Evolutionary conservation across 2,113 vertebrate genomes (phyloP).

Genomic region (Saccopteryx leptura): DNA sequence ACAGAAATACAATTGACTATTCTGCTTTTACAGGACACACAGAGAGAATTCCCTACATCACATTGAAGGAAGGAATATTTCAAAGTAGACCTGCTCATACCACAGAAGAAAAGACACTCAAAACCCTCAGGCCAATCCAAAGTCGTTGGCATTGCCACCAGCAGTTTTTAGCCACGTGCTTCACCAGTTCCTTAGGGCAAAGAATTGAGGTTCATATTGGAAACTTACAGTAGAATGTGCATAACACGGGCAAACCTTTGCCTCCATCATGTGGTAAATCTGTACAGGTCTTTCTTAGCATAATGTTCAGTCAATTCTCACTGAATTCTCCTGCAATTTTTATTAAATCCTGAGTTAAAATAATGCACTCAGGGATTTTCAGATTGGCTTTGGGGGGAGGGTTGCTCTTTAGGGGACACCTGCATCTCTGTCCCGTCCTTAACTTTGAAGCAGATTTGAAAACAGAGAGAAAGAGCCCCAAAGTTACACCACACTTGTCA

Average conservation of each 20-base stretch:
- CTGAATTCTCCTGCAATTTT: neutral
- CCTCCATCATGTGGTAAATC: neutral
- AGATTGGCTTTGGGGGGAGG: neutral
- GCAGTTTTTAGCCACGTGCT: neutral
- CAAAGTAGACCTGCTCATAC: neutral
- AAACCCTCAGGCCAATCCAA: neutral
- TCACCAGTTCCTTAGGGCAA: neutral
- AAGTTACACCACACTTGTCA: neutral
- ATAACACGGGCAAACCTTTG: neutral
- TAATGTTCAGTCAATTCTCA: neutral
- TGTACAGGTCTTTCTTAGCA: neutral
- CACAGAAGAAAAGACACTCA: neutral
- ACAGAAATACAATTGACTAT: neutral
- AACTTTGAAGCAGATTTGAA: constrained; percentile 7
- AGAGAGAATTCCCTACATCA: neutral
- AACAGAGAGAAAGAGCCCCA: neutral
- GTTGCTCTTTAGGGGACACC: neutral
- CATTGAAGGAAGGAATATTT: neutral
- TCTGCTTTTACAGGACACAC: neutral
- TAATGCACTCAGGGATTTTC: neutral
- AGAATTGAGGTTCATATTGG: neutral
- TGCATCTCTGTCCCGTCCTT: neutral
- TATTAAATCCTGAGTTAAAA: constrained; percentile 17
- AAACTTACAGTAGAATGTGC: neutral
- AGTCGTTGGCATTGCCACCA: neutral